phyloP scores from a whole-genome alignment of 2,797 vertebrate genomes.

The Gastrophryne carolinensis region DNA sequence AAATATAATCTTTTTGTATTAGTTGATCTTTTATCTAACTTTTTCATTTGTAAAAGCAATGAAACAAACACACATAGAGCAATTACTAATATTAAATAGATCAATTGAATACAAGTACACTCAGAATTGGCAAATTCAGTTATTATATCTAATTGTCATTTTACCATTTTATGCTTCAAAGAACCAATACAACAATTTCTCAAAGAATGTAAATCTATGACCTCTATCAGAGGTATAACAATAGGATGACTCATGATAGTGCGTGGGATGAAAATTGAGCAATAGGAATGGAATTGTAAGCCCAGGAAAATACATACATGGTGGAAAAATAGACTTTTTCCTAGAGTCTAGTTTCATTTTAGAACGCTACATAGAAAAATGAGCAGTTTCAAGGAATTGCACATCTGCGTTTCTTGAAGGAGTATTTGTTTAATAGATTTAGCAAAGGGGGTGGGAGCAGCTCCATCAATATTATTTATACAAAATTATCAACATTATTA shows the following conservation, averaged over 20 bases:
- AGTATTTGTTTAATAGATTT: too few species aligned
- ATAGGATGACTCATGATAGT: slow-evolving; percentile 22
- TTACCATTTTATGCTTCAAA: slow-evolving; percentile 22
- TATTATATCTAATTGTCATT: slow-evolving; percentile 39
- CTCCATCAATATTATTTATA: too few species aligned
- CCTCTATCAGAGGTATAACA: slow-evolving; percentile 20
- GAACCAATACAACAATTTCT: slow-evolving; percentile 18
- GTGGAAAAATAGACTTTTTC: neutral
- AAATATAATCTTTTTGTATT: too few species aligned
- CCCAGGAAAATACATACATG: neutral
- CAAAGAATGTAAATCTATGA: slow-evolving; percentile 19
- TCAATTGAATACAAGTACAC: neutral
- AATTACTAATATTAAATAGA: neutral
- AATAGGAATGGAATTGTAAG: neutral
- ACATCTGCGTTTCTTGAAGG: too few species aligned
- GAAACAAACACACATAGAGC: neutral
- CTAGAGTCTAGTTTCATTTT: neutral
- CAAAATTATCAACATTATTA: too few species aligned
- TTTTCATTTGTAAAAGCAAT: neutral
- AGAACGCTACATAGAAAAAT: neutral
- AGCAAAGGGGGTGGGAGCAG: too few species aligned
- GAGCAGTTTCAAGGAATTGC: neutral
- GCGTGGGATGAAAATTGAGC: neutral
- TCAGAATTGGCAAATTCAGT: slow-evolving; percentile 3
- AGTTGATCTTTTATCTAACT: too few species aligned